Evolutionary conservation across 2,888 invertebrate genomes (phyloP), one percentile per base, ranked within the genome.

Genomic region (Epinotia brunnichana): DNA sequence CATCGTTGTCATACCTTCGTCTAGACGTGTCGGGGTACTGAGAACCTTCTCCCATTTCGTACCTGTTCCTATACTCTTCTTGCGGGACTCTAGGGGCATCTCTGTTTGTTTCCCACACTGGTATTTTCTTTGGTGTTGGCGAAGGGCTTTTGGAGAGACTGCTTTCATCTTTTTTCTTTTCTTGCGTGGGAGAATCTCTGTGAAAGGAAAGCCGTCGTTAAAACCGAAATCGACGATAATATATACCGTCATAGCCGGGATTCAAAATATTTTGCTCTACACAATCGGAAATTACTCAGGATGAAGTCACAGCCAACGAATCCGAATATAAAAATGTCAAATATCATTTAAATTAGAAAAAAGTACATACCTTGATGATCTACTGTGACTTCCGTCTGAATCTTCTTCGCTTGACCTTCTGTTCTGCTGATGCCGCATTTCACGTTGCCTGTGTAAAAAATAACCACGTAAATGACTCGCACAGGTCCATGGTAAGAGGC

Each of bases 361-460:
- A 75, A 15, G 48, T 59, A 4, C 3, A 21, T 76, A 87, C 0
- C 90, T 88, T 2, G 92, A 90, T 1, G 91, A 90, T 3, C 87
- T 84, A 74, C 90, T 90, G 35, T 79, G 83, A 76, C 89, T 90
- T 71, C 85, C 81, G 59, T 91, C 90, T 0, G 91, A 89, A 53
- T 88, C 90, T 0, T 89, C 89, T n/a, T 91, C 92, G 61, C 91
- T 92, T 4, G 92, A 90, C n/a, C 94, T 88, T 24, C 94, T 88
- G 56, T 93, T 93, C 76, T 94, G 94, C 74, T 94, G 94, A 77
- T 98, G 98, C 53, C 98, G 95, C 87, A 96, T 95, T 87, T 98
- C 98, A 76, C 98, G 95, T 90, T 98, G 97, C 81, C 97, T 97
- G 56, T 13, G 21, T 56, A 29, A 15, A 54, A 54, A 35, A 67